These are phyloP conservation scores for Papilio xuthus DNA, from an alignment of 1,140 invertebrate species.

Conservation along the genomic window DNA sequence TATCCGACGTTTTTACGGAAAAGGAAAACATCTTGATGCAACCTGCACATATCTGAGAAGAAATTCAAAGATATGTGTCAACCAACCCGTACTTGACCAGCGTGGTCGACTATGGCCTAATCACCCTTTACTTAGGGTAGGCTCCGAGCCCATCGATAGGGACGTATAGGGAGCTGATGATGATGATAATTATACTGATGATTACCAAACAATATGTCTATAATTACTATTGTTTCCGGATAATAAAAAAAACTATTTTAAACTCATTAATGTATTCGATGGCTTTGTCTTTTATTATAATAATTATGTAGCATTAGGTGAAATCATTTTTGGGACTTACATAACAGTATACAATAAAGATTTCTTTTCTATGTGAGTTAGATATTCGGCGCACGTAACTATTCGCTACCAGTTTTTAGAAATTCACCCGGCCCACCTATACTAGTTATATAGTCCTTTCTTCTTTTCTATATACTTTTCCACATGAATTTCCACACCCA, in stretches of 20 bases:
- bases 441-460: slow-evolving; percentile 34
- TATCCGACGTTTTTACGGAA: no score
- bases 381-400: slow-evolving; percentile 35
- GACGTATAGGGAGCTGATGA: no score
- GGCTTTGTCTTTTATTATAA: neutral
- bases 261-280: neutral
- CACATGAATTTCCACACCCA: slow-evolving; percentile 30
- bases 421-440: slow-evolving; percentile 10
- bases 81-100: no score
- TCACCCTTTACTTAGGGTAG: no score
- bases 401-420: slow-evolving; percentile 26
- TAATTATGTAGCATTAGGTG: neutral
- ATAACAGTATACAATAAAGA: slow-evolving; percentile 26
- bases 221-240: neutral
- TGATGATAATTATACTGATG: no score
- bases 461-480: slow-evolving; percentile 32
- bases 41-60: no score
- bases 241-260: neutral
- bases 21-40: no score
- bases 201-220: neutral
- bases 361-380: slow-evolving; percentile 25
- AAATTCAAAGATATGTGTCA: no score
- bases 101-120: no score
- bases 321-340: slow-evolving; percentile 25
- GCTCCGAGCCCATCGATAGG: no score